phyloP scores from a whole-genome alignment of 2,797 vertebrate genomes.

The Anas capensis region DNA sequence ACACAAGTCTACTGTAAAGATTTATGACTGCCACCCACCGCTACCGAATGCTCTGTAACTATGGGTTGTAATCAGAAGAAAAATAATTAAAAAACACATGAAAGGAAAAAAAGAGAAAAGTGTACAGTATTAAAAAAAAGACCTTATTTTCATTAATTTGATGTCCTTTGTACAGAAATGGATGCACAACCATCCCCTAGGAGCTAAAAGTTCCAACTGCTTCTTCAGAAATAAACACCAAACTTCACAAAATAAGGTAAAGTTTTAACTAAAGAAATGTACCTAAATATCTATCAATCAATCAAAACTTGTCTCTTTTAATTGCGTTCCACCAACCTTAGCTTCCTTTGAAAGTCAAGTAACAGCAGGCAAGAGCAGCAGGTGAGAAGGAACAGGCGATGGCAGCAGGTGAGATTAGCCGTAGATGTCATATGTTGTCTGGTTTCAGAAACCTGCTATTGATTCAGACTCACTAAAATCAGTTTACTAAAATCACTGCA shows the following conservation, averaged over 20 bases:
- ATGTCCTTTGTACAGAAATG: background rate
- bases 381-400: slow-evolving; percentile 29
- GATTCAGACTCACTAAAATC: background rate
- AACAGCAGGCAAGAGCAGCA: slow-evolving; percentile 40
- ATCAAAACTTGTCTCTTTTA: background rate
- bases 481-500: background rate
- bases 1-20: slow-evolving; percentile 23
- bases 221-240: background rate
- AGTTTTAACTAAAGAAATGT: background rate
- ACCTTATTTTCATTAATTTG: background rate
- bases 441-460: slow-evolving; percentile 7
- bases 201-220: background rate
- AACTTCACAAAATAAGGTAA: background rate
- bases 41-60: background rate
- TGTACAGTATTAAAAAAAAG: background rate
- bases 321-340: slow-evolving; percentile 23
- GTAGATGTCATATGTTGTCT: background rate
- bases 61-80: background rate
- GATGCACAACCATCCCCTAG: background rate
- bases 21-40: slow-evolving; percentile 24
- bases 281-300: background rate
- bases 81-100: background rate
- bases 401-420: slow-evolving; percentile 40
- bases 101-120: background rate
- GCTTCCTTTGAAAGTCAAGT: slow-evolving; percentile 46